Evolutionary conservation across 2,888 invertebrate species (phyloP).

Genomic region (Ernsta delagoae): DNA sequence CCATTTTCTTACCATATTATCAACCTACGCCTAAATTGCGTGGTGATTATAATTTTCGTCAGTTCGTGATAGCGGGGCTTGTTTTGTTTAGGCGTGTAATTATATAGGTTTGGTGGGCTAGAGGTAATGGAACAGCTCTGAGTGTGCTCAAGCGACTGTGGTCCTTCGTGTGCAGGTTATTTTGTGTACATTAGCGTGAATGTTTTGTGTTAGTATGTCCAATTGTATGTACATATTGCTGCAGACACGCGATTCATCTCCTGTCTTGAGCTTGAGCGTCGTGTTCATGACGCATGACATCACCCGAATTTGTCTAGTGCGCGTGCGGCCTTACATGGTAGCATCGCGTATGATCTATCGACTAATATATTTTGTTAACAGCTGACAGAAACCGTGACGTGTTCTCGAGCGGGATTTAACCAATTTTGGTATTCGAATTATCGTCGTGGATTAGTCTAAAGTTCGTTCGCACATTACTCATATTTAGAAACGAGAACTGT

Average conservation of each 20-base stretch:
- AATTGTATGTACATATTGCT: constrained; percentile 29
- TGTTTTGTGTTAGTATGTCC: constrained; percentile 3
- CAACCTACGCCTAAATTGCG: constrained; percentile 71
- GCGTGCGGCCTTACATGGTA: constrained; percentile 73
- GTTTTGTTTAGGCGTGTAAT: constrained; percentile 68
- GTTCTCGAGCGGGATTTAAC: constrained; percentile 42
- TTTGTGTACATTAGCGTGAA: constrained; percentile 23
- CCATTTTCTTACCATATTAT: constrained; percentile 65
- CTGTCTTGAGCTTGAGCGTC: constrained; percentile 50
- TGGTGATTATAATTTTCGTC: constrained; percentile 76
- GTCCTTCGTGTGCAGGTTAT: constrained; percentile 8
- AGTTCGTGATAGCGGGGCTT: constrained; percentile 59
- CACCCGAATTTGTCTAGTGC: constrained; percentile 69
- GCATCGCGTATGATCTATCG: constrained; percentile 75
- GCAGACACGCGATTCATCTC: constrained; percentile 53
- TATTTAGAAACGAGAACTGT: background rate
- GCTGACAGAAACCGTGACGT: constrained; percentile 71
- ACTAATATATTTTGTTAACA: constrained; percentile 61
- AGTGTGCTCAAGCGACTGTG: constrained; percentile 27
- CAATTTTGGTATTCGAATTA: constrained; percentile 40
- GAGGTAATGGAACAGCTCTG: constrained; percentile 30
- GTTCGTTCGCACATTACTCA: background rate
- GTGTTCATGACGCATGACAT: constrained; percentile 64
- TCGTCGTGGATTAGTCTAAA: background rate
- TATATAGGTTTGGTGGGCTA: constrained; percentile 49